phyloP scores from a whole-genome alignment of 2,113 vertebrate genomes.

The Corydoras sp. region DNA sequence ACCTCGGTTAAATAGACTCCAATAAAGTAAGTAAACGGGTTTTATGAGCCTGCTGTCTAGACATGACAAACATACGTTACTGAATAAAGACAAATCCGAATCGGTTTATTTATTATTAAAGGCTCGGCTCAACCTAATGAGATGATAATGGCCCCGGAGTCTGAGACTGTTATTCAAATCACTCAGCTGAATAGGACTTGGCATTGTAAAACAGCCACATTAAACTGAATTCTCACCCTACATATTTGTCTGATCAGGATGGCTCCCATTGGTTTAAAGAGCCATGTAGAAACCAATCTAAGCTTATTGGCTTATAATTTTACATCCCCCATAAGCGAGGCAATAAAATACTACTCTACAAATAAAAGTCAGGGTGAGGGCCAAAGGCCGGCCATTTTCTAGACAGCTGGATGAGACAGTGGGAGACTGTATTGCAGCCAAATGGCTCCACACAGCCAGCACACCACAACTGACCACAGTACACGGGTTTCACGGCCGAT shows the following conservation, averaged over 20 bases:
- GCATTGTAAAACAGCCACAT: conserved; percentile 11
- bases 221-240: conserved; percentile 14
- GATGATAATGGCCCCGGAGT: not conserved
- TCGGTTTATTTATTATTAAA: not conserved
- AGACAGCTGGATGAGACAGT: conserved; percentile 26
- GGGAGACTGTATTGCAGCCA: conserved; percentile 19
- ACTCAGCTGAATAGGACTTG: conserved; percentile 7
- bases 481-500: not conserved
- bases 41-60: not conserved
- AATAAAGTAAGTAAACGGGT: not conserved
- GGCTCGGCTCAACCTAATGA: not conserved
- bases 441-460: conserved; percentile 8
- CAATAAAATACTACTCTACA: conserved; percentile 5
- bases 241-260: conserved; percentile 11
- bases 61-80: conserved; percentile 14
- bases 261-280: not conserved
- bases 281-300: not conserved
- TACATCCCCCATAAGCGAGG: not conserved
- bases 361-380: conserved; percentile 14
- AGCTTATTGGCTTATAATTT: conserved; percentile 19
- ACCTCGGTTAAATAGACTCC: not conserved
- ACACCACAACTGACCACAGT: not conserved
- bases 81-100: not conserved
- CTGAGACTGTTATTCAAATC: conserved; percentile 6
- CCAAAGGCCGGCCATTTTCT: conserved; percentile 33